Percentiles rank a stretch among this genome's conserved stretches.
phyloP scores from a whole-genome alignment of 2,797 vertebrate genomes.

The Pangasius mekongensis region DNA sequence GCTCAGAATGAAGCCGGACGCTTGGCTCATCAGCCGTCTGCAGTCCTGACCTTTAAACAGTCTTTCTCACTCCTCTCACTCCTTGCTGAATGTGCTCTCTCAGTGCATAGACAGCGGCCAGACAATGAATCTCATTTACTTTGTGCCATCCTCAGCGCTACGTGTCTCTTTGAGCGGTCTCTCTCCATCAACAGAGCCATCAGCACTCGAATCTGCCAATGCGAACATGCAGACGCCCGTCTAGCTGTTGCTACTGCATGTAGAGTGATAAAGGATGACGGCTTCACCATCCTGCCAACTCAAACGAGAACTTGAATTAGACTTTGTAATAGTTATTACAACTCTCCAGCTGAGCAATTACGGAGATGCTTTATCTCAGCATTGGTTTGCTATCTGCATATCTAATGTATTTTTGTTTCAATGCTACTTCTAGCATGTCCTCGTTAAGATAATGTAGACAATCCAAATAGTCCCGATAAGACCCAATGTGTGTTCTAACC shows the following conservation, averaged over 20 bases:
- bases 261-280: conserved; percentile 5
- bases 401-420: conserved; percentile 1
- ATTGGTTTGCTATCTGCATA: background rate
- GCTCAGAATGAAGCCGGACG: conserved; percentile 67
- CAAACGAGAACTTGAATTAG: background rate
- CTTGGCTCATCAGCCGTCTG: conserved; percentile 73
- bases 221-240: conserved; percentile 29
- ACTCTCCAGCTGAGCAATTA: conserved; percentile 18
- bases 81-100: conserved; percentile 72
- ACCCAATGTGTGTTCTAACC: conserved; percentile 20
- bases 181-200: conserved; percentile 42
- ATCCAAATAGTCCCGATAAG: conserved; percentile 22
- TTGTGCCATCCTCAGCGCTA: conserved; percentile 60
- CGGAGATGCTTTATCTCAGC: background rate
- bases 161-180: conserved; percentile 36
- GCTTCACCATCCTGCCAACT: background rate
- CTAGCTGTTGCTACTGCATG: conserved; percentile 20
- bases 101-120: conserved; percentile 71
- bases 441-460: conserved; percentile 30
- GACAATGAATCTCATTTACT: conserved; percentile 76
- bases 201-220: conserved; percentile 37
- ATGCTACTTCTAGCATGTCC: background rate
- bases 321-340: conserved; percentile 27
- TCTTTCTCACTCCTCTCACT: conserved; percentile 73
- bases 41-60: conserved; percentile 76